Conservation (phyloP, 2,888 invertebrate species). For the Callinectes sapidus region DNA sequence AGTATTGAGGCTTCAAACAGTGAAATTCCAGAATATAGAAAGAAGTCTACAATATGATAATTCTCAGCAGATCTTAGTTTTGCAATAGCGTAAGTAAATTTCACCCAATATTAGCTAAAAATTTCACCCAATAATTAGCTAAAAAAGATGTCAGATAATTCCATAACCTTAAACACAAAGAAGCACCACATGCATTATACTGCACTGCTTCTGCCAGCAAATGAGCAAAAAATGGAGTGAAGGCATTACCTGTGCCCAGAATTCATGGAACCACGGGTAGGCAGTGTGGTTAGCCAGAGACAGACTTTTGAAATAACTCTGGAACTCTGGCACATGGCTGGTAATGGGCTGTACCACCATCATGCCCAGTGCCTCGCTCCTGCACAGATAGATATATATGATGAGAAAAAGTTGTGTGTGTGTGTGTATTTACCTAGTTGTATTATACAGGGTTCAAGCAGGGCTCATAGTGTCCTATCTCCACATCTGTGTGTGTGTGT, state of each 20-base stretch:
- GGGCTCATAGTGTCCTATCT: too few relatives aligned
- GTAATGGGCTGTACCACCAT: slow-evolving; percentile 60
- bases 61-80: not conserved
- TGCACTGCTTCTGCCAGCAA: not conserved
- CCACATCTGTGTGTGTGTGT: not conserved
- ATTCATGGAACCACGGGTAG: slow-evolving; percentile 74
- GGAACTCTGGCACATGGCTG: slow-evolving; percentile 53
- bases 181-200: not conserved
- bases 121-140: too few relatives aligned
- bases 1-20: not conserved
- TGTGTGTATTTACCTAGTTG: not conserved
- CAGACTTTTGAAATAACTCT: slow-evolving; percentile 66
- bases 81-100: not conserved
- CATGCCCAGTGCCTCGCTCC: slow-evolving; percentile 62
- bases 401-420: not conserved
- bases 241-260: slow-evolving; percentile 69
- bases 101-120: not conserved
- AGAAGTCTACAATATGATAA: not conserved
- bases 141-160: not conserved
- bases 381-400: not conserved
- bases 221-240: not conserved
- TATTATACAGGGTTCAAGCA: not conserved
- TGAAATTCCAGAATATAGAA: not conserved
- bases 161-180: not conserved
- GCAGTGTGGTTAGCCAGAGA: slow-evolving; percentile 70